Percentiles rank a stretch among this genome's conserved stretches.
Evolutionary conservation across 2,888 invertebrate genomes (phyloP).

Genomic region (Andrena bucephala): DNA sequence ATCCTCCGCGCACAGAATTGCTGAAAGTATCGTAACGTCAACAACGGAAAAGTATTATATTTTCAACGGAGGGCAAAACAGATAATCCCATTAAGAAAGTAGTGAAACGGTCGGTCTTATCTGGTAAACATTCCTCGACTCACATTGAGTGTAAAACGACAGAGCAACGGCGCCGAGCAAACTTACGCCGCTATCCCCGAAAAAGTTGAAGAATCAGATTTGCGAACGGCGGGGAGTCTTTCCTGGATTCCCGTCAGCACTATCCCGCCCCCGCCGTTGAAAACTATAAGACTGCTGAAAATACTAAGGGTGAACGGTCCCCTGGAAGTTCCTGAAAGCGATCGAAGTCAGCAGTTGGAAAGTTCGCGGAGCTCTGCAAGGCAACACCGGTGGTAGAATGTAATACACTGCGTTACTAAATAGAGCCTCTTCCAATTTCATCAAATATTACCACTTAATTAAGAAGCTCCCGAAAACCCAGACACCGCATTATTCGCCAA

Average conservation of each 20-base stretch:
- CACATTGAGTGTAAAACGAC: conserved; percentile 17
- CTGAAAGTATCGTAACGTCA: no score
- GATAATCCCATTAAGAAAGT: neutral
- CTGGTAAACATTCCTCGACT: neutral
- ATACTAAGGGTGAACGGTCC: conserved; percentile 44
- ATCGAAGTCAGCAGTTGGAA: conserved; percentile 54
- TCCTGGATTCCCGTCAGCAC: conserved; percentile 29
- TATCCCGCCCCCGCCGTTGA: neutral
- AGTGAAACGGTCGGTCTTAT: neutral
- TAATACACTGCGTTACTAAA: neutral
- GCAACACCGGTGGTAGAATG: neutral
- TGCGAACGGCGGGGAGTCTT: conserved; percentile 17
- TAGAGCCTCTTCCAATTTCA: neutral
- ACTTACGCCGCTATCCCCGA: neutral
- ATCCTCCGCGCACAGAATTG: no score
- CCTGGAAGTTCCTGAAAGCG: conserved; percentile 54
- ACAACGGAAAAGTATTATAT: no score
- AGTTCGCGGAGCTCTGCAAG: conserved; percentile 22
- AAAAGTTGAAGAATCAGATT: conserved; percentile 17
- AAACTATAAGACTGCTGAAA: conserved; percentile 63
- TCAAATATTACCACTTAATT: no score
- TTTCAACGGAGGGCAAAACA: neutral
- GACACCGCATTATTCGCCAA: neutral
- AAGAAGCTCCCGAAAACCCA: no score
- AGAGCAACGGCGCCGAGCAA: conserved; percentile 14